Conservation (phyloP, 2,888 invertebrate species). For the Nomada fabriciana region DNA sequence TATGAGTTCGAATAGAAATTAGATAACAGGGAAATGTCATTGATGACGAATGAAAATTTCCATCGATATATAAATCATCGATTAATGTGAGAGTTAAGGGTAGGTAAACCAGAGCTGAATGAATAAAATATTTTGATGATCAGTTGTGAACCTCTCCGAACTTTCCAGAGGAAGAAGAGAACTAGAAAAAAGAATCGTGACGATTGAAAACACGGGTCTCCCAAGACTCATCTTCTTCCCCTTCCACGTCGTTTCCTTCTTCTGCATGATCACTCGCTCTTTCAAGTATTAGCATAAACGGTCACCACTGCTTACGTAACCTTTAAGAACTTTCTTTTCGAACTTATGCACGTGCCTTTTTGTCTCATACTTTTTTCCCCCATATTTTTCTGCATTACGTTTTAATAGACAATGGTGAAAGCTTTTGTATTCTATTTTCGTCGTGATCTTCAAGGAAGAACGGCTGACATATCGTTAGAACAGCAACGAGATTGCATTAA, state of each 20-base stretch:
- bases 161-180: neutral
- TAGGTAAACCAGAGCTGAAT: too few relatives aligned
- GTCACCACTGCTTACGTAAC: constrained; percentile 63
- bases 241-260: constrained; percentile 15
- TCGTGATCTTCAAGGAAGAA: neutral
- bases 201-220: constrained; percentile 50
- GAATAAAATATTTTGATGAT: too few relatives aligned
- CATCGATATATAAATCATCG: too few relatives aligned
- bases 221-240: constrained; percentile 25
- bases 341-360: constrained; percentile 39
- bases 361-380: neutral
- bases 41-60: too few relatives aligned
- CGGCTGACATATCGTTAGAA: neutral
- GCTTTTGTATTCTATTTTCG: neutral
- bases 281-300: constrained; percentile 69
- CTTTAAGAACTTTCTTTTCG: constrained; percentile 66
- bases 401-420: constrained; percentile 10
- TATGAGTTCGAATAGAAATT: too few relatives aligned
- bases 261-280: constrained; percentile 19
- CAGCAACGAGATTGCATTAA: constrained; percentile 25
- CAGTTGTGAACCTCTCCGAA: too few relatives aligned
- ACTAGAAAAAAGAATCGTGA: constrained; percentile 27
- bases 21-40: too few relatives aligned
- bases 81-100: too few relatives aligned
- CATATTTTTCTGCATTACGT: neutral